Base-by-base conservation (phyloP, 2,797 vertebrate species). In the Cryptoblepharus egeriae region DNA sequence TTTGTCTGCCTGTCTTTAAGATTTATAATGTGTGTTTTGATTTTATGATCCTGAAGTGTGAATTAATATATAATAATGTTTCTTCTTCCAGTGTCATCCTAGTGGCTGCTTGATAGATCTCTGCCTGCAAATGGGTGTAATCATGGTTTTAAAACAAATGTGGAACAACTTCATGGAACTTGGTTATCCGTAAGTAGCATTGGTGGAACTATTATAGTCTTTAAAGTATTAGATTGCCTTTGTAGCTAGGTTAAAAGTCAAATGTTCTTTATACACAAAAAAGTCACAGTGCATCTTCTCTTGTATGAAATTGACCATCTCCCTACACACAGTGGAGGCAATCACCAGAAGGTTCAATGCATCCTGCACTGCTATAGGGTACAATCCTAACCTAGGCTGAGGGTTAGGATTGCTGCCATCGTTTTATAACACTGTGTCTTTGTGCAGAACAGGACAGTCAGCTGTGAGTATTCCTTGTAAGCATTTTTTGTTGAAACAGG, bases 131-230 rank as follows among this genome's bases (percentile, higher is more conserved):
- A 99, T 99, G 99, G 98, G 99, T 80, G 98, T 99, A 79, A 99
- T 99, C 92, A 99, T 99, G 99, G 98, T 99, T 93, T 96, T 99
- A 92, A 99, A 99, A 93, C 98, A 99, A 93, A 99, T 99, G 95
- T 99, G 99, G 99, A 99, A 99, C 93, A 99, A 99, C 94, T 99
- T 99, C 92, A 99, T 99, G 98, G 99, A 99, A 90, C 96, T 99
- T 1, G 99, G 99, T 83, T 98, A 98, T 90, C 97, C 97, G 97
- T 98, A 94, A 96, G 96, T 93, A 85, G 20, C 30, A 30, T 60
- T 67, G 15, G 72, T 82, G 52, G 67, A 4, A 73, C 77, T 22
- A 2, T 79, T 74, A 79, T 81, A 0, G 70, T 81, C 75, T 32
- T 58, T 35, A 70, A 52, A 3, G 52, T 68, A 0, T 10, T 71